Evolutionary conservation across 2,113 vertebrate species (phyloP).

Genomic region (Lichenostomus cassidix): DNA sequence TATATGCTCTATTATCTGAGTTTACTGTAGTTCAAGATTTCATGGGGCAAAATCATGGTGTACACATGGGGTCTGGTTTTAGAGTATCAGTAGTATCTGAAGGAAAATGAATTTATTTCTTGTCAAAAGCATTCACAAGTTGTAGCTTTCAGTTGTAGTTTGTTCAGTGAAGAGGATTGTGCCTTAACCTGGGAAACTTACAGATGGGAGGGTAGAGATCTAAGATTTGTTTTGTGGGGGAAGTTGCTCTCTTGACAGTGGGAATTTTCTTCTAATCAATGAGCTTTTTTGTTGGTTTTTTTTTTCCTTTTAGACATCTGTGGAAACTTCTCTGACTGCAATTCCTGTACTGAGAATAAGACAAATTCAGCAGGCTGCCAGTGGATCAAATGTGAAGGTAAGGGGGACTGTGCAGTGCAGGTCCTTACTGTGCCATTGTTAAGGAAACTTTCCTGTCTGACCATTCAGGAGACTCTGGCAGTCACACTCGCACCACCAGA

Average conservation of each 20-base stretch:
- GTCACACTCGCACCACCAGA: not conserved
- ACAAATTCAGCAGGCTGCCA: not conserved
- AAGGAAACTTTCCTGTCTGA: not conserved
- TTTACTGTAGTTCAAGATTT: not conserved
- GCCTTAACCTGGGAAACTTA: not conserved
- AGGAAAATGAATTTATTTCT: not conserved
- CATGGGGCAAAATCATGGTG: not conserved
- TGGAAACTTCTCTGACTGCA: not conserved
- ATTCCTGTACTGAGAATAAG: not conserved
- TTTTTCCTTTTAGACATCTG: not conserved
- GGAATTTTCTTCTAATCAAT: not conserved
- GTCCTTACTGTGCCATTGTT: not conserved
- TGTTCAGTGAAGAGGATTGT: not conserved
- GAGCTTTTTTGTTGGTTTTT: not conserved
- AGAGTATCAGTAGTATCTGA: not conserved
- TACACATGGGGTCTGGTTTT: not conserved
- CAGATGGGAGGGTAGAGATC: not conserved
- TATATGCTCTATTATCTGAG: not conserved
- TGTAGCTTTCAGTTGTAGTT: not conserved
- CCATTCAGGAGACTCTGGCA: not conserved
- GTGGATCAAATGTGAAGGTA: not conserved
- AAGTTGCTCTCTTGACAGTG: not conserved
- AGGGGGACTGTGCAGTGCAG: not conserved
- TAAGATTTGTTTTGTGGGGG: not conserved
- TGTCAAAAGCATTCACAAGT: not conserved